A percentile compares a stretch with the other conserved stretches of the same genome.
Conservation (phyloP, 2,797 vertebrate genomes). For the Aeoliscus strigatus region DNA sequence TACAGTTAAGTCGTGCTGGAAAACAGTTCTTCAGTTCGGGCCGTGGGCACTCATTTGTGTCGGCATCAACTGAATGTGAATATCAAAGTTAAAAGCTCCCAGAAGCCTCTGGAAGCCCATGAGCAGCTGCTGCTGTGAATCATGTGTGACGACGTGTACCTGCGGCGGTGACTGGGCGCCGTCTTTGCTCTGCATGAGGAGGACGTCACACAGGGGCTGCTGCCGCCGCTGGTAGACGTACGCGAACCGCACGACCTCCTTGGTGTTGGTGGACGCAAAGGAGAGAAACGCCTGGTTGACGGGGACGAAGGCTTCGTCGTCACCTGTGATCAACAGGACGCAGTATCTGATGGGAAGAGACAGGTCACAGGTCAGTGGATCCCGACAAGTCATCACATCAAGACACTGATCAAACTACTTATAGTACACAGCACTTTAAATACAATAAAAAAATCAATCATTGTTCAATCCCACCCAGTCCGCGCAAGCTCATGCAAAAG, state of each 20-base stretch:
- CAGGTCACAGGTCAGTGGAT: background rate
- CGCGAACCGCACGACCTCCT: conserved; percentile 85
- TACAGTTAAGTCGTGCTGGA: too few species aligned
- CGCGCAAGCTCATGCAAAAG: too few species aligned
- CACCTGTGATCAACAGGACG: conserved; percentile 82
- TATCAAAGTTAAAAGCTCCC: too few species aligned
- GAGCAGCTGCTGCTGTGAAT: background rate
- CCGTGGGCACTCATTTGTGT: too few species aligned
- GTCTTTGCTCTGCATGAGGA: conserved; percentile 79
- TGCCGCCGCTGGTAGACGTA: conserved; percentile 85
- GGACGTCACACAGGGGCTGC: conserved; percentile 77
- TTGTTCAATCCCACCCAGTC: too few species aligned
- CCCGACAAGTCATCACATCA: too few species aligned
- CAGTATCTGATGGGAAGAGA: conserved; percentile 79
- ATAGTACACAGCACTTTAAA: too few species aligned
- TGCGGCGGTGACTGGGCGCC: conserved; percentile 52
- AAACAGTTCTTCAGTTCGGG: too few species aligned
- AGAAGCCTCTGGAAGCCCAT: too few species aligned
- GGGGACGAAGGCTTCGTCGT: conserved; percentile 72
- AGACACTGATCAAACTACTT: background rate
- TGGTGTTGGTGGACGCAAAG: conserved; percentile 84
- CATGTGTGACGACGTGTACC: conserved; percentile 32
- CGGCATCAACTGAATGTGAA: too few species aligned
- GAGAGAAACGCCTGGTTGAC: conserved; percentile 84
- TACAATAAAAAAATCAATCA: too few species aligned